Conservation (phyloP, 2,797 vertebrate genomes). For the Trachops cirrhosus region DNA sequence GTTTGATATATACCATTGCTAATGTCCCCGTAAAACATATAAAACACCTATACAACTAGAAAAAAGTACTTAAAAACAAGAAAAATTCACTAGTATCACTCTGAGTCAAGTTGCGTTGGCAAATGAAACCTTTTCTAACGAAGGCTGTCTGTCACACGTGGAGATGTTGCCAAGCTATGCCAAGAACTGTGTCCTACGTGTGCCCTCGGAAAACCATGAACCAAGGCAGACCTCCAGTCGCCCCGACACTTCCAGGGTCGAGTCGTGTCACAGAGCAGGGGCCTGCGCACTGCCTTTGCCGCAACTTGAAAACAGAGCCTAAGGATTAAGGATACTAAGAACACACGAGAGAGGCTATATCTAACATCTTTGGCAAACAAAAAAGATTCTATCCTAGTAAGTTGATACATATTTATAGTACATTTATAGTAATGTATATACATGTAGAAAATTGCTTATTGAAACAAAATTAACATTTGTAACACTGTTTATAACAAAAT, state of each 20-base stretch:
- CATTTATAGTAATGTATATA: background rate
- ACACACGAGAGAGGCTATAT: background rate
- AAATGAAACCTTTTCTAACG: background rate
- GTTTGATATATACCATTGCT: background rate
- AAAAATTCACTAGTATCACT: background rate
- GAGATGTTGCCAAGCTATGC: background rate
- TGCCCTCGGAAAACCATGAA: background rate
- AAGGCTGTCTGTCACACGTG: background rate
- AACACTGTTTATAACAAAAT: background rate
- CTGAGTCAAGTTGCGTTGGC: background rate
- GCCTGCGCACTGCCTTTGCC: too few relatives aligned
- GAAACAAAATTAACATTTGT: background rate
- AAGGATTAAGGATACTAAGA: background rate
- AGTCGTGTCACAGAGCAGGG: too few relatives aligned
- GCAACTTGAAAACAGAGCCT: background rate
- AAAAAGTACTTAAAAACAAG: background rate
- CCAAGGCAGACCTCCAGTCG: background rate
- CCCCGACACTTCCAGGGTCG: background rate
- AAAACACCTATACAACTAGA: background rate
- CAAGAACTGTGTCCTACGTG: background rate
- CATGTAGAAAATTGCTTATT: background rate
- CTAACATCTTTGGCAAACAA: background rate
- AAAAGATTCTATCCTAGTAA: background rate
- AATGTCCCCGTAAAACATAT: background rate
- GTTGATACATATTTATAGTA: background rate